phyloP scores from a whole-genome alignment of 2,113 vertebrate genomes.

The Pygoscelis antarcticus region DNA sequence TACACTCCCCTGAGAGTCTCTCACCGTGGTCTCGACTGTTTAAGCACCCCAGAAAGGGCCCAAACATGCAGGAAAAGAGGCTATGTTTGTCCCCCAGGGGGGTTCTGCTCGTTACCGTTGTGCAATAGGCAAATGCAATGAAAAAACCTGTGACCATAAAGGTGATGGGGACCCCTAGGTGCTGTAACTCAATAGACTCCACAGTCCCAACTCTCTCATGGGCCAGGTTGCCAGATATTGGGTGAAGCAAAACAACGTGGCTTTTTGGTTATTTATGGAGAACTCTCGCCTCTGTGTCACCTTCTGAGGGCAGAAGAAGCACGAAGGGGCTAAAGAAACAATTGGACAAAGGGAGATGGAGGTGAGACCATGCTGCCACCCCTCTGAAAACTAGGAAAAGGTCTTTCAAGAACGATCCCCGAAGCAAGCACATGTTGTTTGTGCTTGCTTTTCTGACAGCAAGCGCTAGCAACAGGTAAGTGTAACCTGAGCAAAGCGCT shows the following conservation, averaged over 20 bases:
- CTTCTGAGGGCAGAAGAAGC: not conserved
- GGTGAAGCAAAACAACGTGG: not conserved
- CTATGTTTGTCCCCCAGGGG: not conserved
- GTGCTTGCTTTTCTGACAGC: not conserved
- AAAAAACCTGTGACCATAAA: not conserved
- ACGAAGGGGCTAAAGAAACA: not conserved
- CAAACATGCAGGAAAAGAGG: not conserved
- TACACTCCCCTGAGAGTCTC: not conserved
- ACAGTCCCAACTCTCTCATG: not conserved
- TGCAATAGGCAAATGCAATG: not conserved
- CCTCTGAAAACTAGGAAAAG: not conserved
- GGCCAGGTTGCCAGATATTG: too few relatives aligned
- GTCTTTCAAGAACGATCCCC: not conserved
- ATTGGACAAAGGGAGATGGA: not conserved
- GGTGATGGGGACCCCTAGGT: not conserved
- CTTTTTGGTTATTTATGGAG: not conserved
- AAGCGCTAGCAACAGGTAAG: not conserved
- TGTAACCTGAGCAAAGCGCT: not conserved
- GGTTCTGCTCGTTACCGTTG: not conserved
- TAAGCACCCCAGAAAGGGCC: not conserved
- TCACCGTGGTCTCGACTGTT: not conserved
- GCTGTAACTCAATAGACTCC: not conserved
- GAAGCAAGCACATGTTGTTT: accelerated
- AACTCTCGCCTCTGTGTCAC: not conserved
- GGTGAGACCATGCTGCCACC: not conserved